A percentile compares a stretch with the other conserved stretches of the same genome.
Evolutionary conservation across 2,888 invertebrate species (phyloP).

Genomic region (Desoria tigrina): DNA sequence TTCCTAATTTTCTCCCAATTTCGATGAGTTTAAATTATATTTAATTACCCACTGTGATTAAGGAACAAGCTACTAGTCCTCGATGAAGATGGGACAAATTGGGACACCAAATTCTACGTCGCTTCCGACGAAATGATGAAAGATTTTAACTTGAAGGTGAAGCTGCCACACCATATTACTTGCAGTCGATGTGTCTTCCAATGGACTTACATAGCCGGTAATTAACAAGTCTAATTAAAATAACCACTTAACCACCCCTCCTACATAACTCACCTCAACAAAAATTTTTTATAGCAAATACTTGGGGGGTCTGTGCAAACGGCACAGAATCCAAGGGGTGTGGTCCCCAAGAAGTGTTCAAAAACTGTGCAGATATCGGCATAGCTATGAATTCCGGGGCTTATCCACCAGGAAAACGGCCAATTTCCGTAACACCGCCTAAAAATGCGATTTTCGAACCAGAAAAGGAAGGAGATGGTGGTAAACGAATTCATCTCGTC

Average conservation of each 20-base stretch:
- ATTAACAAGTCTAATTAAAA: not conserved
- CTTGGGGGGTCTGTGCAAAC: constrained; percentile 85
- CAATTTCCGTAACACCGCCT: constrained; percentile 18
- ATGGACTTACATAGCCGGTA: constrained; percentile 87
- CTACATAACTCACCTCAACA: too few species aligned
- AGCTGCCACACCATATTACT: constrained; percentile 77
- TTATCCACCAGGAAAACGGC: constrained; percentile 56
- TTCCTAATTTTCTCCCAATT: not conserved
- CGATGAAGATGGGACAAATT: constrained; percentile 65
- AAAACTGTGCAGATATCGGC: constrained; percentile 85
- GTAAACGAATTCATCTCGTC: constrained; percentile 37
- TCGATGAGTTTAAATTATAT: constrained; percentile 1
- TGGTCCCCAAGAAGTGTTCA: constrained; percentile 72
- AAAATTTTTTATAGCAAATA: constrained; percentile 66
- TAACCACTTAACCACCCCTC: too few species aligned
- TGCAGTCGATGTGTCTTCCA: constrained; percentile 89
- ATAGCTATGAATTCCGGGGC: constrained; percentile 78
- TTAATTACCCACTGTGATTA: constrained; percentile 44
- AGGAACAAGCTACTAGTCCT: constrained; percentile 74
- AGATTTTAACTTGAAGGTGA: constrained; percentile 71
- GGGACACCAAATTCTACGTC: constrained; percentile 55
- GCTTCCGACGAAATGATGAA: constrained; percentile 55
- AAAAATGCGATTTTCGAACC: constrained; percentile 28
- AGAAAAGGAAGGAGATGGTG: constrained; percentile 29
- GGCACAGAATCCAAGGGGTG: constrained; percentile 77